Evolutionary conservation across 2,888 invertebrate genomes (phyloP), one percentile per base, ranked within the genome.

Genomic region (Rhimphoctona megacephalus): DNA sequence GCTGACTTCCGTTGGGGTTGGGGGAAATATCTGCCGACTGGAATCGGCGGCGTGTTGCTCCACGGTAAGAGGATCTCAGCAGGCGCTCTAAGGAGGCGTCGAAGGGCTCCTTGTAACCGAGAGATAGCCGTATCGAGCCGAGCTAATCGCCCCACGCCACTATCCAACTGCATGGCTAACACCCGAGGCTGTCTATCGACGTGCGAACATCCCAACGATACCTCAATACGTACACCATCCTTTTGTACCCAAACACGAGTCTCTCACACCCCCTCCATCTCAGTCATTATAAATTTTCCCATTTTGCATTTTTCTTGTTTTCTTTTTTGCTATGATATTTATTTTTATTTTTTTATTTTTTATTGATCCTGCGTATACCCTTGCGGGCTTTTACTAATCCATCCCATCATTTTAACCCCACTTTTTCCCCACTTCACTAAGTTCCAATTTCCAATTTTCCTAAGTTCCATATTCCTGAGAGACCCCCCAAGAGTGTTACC

Each of bases 21-120:
- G 79, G 49, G 39, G n/a, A 67, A 88, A 89, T 91, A 92, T 92
- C 92, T 90, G 89, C 91, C 90, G 90, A 81, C 89, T 85, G 90
- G 88, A 90, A 92, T 92, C 92, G 91, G 88, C 69, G 77, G 69
- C 70, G 74, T 69, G 61, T 46, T 86, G 85, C 70, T 52, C 22
- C 25, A 9, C 49, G 61, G 72, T 77, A 81, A 81, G 81, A 80
- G 84, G 61, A 61, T 61, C 61, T 87, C 81, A 78, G 80, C 81
- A 22, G 39, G 61, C 79, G 85, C 87, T 89, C 90, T 89, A 89
- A 88, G 91, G 89, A 90, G 90, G 90, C 90, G 90, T 89, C 88
- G 90, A 90, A 70, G 88, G 88, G 83, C 52, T 89, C 88, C 91
- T 90, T 91, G 92, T 91, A 88, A 90, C 88, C 79, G 76, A 64